These are phyloP conservation scores for Ceyx erithaca DNA, from an alignment of 2,797 vertebrate genomes.

Conservation along the genomic window DNA sequence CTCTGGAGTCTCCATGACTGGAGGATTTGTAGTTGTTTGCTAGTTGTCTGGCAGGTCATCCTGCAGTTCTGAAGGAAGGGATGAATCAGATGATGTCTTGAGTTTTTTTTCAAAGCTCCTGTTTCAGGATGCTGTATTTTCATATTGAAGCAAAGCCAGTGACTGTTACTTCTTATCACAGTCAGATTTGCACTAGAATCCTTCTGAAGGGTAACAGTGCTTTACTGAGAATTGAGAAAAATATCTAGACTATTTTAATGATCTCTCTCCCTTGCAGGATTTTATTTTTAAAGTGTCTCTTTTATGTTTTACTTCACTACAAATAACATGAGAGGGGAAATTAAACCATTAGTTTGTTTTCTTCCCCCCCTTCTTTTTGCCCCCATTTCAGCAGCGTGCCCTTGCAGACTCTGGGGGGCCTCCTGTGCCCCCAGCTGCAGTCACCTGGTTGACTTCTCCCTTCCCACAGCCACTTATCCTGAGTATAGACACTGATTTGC, in stretches of 20 bases:
- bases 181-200: background rate
- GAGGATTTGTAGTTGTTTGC: too few species aligned
- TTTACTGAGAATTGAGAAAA: background rate
- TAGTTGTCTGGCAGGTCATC: too few species aligned
- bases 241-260: background rate
- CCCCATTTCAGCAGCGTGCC: background rate
- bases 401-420: slow-evolving; percentile 89
- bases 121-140: background rate
- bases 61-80: too few species aligned
- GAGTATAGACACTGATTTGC: slow-evolving; percentile 74
- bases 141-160: background rate
- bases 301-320: background rate
- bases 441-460: slow-evolving; percentile 79
- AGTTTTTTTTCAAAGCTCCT: background rate
- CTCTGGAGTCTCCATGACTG: too few species aligned
- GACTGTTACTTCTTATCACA: background rate
- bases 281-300: background rate
- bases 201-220: background rate
- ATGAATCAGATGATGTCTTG: background rate
- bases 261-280: background rate
- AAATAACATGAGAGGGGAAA: background rate
- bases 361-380: too few species aligned
- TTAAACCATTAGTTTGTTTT: background rate
- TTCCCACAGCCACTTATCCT: slow-evolving; percentile 78
- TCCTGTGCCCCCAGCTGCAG: slow-evolving; percentile 83